Base-by-base conservation (phyloP, 2,888 invertebrate species). In the Tanypteryx hageni region DNA sequence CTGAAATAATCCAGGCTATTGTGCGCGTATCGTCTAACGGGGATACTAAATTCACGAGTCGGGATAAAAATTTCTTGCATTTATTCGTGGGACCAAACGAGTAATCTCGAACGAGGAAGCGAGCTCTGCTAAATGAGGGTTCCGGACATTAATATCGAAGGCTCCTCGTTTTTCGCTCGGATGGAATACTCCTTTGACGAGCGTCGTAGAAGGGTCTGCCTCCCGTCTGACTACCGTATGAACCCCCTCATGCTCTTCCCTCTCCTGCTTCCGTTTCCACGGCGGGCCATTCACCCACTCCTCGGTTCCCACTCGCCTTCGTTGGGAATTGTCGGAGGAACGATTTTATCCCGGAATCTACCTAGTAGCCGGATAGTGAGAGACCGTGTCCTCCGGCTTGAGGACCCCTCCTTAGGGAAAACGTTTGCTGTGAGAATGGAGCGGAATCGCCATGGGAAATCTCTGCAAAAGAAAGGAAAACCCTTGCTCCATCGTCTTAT, bases 401-500 rank as follows among this genome's bases (percentile, higher is more conserved):
- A 31, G 18, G 31, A 18, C n/a, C 13, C 57, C 61, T 64, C 11
- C 58, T 58, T 59, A 59, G n/a, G n/a, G 68, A 68, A 64, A 68
- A n/a, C 85, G 27, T 58, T 27, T 31, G 27, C n/a, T 64, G 83
- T 83, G 83, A 83, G 83, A 83, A 57, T 56, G 83, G 3, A 44
- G 83, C 16, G 13, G 82, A 83, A 89, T 89, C 89, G 61, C 61
- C 64, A 44, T 64, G 89, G 89, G 89, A 89, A 64, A 89, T 89
- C 89, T 89, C 31, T 27, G 56, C 27, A 0, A 68, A n/a, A 31
- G 64, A 64, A 44, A 64, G 64, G 86, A 89, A 44, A 64, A 64
- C 64, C 16, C 64, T 64, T n/a, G 64, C 13, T 58, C 8, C 44
- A n/a, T 10, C 18, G 22, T 61, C 61, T 61, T 44, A 44, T 13